A percentile compares a stretch with the other conserved stretches of the same genome.
phyloP scores from a whole-genome alignment of 1,140 invertebrate genomes.

The Matsumurasca onukii region DNA sequence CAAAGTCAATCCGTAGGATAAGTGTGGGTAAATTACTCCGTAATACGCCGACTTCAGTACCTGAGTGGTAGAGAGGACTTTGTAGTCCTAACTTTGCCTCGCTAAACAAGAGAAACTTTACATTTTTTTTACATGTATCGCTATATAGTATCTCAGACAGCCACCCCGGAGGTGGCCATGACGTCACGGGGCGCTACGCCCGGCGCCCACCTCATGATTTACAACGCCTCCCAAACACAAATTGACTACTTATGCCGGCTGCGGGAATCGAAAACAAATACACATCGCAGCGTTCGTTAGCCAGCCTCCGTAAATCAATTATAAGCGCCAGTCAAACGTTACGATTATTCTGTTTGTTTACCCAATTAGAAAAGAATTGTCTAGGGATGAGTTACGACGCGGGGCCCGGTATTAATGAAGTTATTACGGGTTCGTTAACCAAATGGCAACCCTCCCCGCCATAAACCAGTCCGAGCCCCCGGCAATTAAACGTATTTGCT shows the following conservation, averaged over 20 bases:
- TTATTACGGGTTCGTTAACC: constrained; percentile 23
- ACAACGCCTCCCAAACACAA: constrained; percentile 1
- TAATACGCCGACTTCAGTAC: no score
- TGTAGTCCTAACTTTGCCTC: no score
- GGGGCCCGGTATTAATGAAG: constrained; percentile 13
- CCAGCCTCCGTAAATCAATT: constrained; percentile 15
- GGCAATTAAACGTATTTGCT: constrained; percentile 24
- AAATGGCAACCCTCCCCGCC: constrained; percentile 8
- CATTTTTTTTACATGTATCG: no score
- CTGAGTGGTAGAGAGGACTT: no score
- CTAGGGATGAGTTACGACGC: background rate
- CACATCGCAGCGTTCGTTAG: constrained; percentile 6
- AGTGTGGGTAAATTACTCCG: no score
- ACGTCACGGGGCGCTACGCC: background rate
- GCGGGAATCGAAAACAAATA: constrained; percentile 25
- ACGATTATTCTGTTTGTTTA: constrained; percentile 27
- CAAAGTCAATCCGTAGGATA: no score
- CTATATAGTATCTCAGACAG: no score
- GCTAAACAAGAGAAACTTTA: no score
- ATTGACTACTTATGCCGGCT: constrained; percentile 19
- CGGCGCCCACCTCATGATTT: constrained; percentile 16
- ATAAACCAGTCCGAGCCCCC: background rate
- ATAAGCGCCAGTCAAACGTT: constrained; percentile 12
- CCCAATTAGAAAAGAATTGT: constrained; percentile 27
- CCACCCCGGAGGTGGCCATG: no score